These are phyloP conservation scores for Ptilonorhynchus violaceus DNA, from an alignment of 2,113 vertebrate genomes.

Conservation along the genomic window DNA sequence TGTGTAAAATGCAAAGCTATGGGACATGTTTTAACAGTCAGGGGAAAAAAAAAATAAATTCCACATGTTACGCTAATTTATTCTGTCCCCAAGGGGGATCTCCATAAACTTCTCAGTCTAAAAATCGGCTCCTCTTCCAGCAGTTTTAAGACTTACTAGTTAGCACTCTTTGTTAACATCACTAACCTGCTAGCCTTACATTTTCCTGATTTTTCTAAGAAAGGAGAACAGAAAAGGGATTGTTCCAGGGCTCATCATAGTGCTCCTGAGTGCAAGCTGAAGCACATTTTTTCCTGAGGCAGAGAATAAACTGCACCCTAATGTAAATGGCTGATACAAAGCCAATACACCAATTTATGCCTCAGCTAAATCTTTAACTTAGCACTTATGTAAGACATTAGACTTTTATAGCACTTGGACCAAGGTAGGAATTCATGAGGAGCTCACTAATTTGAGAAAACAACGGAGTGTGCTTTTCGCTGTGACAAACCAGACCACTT, in stretches of 20 bases:
- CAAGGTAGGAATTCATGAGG: constrained; percentile 14
- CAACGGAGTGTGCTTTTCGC: background rate
- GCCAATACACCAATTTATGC: constrained; percentile 29
- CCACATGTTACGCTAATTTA: background rate
- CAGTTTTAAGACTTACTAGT: background rate
- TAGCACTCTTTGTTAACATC: background rate
- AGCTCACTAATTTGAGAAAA: constrained; percentile 49
- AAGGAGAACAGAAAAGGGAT: background rate
- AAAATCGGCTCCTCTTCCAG: background rate
- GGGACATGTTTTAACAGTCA: background rate
- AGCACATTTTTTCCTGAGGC: constrained; percentile 29
- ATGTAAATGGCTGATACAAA: constrained; percentile 47
- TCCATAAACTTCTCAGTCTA: background rate
- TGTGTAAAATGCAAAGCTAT: constrained; percentile 3
- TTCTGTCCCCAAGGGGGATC: background rate
- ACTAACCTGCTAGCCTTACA: background rate
- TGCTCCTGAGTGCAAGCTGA: background rate
- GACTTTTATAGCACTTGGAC: constrained; percentile 34
- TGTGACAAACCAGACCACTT: background rate
- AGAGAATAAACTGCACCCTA: constrained; percentile 35
- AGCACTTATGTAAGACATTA: constrained; percentile 52
- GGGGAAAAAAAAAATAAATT: background rate
- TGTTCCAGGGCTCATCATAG: background rate
- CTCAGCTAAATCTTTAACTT: constrained; percentile 43
- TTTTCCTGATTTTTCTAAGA: background rate